These are phyloP conservation scores for Parotia lawesii DNA, from an alignment of 2,113 vertebrate species.

Conservation along the genomic window DNA sequence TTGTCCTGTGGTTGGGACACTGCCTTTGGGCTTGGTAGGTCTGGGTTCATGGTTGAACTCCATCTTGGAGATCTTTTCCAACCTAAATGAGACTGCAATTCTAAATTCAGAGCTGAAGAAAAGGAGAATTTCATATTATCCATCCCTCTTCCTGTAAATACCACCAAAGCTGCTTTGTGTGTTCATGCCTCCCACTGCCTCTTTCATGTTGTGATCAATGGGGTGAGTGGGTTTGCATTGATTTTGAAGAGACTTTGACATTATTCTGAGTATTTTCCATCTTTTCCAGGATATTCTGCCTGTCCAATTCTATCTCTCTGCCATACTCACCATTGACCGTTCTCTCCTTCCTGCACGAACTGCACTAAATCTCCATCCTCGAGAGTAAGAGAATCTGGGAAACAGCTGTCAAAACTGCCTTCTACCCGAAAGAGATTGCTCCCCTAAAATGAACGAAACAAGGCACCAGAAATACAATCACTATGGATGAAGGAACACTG, in stretches of 20 bases:
- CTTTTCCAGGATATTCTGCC: background rate
- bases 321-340: slow-evolving; percentile 82
- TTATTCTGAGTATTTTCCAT: background rate
- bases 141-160: background rate
- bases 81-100: background rate
- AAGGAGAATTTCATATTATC: background rate
- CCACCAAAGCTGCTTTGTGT: background rate
- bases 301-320: background rate
- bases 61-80: background rate
- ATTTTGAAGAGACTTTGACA: background rate
- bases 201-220: background rate
- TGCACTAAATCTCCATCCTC: slow-evolving; percentile 77
- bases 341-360: slow-evolving; percentile 82
- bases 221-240: background rate
- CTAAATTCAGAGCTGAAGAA: background rate
- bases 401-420: slow-evolving; percentile 75
- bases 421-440: slow-evolving; percentile 78
- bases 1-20: background rate
- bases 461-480: background rate
- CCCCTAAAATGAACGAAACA: slow-evolving; percentile 52
- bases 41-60: background rate
- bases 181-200: background rate
- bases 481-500: background rate
- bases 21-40: background rate
- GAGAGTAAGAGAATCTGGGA: slow-evolving; percentile 65